Percentiles rank a stretch among this genome's conserved stretches.
Evolutionary conservation across 2,888 invertebrate species (phyloP).

Genomic region (Ochlodes sylvanus): DNA sequence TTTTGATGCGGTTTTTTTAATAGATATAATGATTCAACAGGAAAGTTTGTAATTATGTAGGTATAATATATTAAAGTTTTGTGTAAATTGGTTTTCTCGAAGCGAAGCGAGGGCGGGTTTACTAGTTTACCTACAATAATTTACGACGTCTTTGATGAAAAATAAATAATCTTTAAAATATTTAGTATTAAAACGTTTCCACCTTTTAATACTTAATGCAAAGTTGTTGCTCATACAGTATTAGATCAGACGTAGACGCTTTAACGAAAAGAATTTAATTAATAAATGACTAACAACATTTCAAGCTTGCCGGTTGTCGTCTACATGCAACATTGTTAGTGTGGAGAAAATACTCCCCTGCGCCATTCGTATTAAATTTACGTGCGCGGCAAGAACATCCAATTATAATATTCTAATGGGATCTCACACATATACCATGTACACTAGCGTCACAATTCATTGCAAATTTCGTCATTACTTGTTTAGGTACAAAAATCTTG

Average conservation of each 20-base stretch:
- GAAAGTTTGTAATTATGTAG: too few relatives aligned
- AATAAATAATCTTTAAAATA: too few relatives aligned
- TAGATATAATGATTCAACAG: too few relatives aligned
- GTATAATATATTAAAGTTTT: too few relatives aligned
- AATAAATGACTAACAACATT: conserved; percentile 1
- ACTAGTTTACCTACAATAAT: too few relatives aligned
- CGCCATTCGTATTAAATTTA: conserved; percentile 19
- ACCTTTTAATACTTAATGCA: too few relatives aligned
- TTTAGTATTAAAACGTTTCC: too few relatives aligned
- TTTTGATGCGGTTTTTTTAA: too few relatives aligned
- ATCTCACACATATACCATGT: conserved; percentile 51
- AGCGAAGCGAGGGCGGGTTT: too few relatives aligned
- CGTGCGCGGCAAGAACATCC: conserved; percentile 24
- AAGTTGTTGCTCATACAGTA: too few relatives aligned
- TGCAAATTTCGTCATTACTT: conserved; percentile 73
- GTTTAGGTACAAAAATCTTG: conserved; percentile 71
- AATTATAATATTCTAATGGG: conserved; percentile 40
- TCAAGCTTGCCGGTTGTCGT: background rate
- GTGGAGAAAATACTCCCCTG: conserved; percentile 23
- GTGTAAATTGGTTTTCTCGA: too few relatives aligned
- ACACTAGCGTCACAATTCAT: conserved; percentile 46
- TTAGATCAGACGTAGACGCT: background rate
- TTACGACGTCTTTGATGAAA: too few relatives aligned
- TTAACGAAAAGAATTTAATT: background rate
- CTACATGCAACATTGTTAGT: background rate